Evolutionary conservation across 2,888 invertebrate genomes (phyloP).

Genomic region (Crocallis elinguaria): DNA sequence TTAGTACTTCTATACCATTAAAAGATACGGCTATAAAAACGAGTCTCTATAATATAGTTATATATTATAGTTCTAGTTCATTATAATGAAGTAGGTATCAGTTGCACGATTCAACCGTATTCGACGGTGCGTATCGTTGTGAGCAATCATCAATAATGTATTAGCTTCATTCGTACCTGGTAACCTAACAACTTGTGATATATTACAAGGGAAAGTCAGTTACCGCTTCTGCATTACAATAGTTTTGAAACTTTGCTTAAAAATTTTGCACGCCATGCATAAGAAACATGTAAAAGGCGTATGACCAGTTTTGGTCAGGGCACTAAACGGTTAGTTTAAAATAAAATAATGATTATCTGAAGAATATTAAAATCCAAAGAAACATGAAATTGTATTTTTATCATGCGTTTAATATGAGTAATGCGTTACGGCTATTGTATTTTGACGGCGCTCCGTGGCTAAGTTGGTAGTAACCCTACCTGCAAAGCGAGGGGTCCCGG

Average conservation of each 20-base stretch:
- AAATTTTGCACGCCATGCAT: neutral
- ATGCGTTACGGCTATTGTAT: no score
- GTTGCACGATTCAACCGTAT: conserved; percentile 46
- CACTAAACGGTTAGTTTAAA: neutral
- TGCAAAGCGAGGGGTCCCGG: no score
- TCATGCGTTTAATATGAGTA: no score
- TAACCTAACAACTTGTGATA: conserved; percentile 29
- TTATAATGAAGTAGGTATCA: conserved; percentile 40
- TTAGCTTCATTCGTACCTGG: conserved; percentile 39
- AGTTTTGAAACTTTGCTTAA: neutral
- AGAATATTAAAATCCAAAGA: no score
- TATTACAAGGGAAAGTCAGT: conserved; percentile 33
- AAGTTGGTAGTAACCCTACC: no score
- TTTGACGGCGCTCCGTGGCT: no score
- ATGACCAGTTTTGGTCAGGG: neutral
- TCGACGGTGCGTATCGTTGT: conserved; percentile 42
- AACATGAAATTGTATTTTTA: no score
- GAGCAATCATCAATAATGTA: conserved; percentile 54
- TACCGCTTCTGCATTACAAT: conserved; percentile 24
- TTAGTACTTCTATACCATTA: neutral
- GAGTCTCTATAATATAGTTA: neutral
- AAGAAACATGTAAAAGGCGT: neutral
- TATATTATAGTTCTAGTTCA: no score
- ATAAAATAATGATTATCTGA: no score
- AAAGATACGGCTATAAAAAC: neutral